Base-by-base conservation (phyloP, 2,113 vertebrate species). In the Clarias magur region DNA sequence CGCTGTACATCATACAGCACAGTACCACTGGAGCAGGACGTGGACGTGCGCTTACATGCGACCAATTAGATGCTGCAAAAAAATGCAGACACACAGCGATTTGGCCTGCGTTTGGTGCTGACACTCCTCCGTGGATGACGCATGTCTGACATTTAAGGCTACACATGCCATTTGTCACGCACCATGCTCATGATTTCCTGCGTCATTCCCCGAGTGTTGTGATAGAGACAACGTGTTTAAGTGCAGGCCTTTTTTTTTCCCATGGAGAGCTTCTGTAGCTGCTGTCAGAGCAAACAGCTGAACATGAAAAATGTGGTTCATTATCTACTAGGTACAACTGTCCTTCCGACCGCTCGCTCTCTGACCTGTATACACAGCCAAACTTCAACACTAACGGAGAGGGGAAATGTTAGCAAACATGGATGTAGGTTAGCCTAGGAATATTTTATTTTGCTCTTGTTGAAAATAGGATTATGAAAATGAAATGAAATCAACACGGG, bases 271-370 rank as follows among this genome's bases (percentile, higher is more conserved):
- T 85, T 86, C n/a, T 6, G 10, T 15, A 12, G 63, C 75, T 81
- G 63, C 80, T 85, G 79, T 80, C 83, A 88, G 57, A 79, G 80
- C 67, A 34, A 75, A 79, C 78, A 85, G 88, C 73, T n/a, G 63
- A 88, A 82, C 72, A 80, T 88, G 84, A 88, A 84, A 88, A 88
- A 90, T 88, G 73, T 60, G 67, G 42, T 88, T 90, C 65, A 86
- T 86, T 88, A 86, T 86, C 73, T 83, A 13, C 72, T 21, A 65
- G 34, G 42, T 56, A 73, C 80, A 76, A 63, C 38, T 83, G 84
- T 79, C 80, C 73, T 85, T 75, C 78, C n/a, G 62, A 59, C 79
- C 54, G 16, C 57, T 65, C 82, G 84, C 42, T 86, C 86, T 86
- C 48, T 89, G 89, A 83, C 86, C 89, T 72, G 72, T 57, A 78